A percentile compares a stretch with the other conserved stretches of the same genome.
phyloP scores from a whole-genome alignment of 1,140 invertebrate species.

The Heliconius hewitsoni region DNA sequence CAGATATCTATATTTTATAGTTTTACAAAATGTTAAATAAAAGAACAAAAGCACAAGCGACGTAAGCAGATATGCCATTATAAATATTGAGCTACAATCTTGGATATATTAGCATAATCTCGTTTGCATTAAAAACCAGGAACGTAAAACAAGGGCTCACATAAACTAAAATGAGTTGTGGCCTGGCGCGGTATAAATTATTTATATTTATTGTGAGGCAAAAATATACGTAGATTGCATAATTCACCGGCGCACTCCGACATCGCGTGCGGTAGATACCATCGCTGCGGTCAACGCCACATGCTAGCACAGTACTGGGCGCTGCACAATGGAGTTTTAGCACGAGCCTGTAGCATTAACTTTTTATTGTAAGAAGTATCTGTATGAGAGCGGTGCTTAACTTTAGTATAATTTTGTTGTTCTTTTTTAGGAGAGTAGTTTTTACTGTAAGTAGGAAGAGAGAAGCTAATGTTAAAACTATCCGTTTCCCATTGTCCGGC shows the following conservation, averaged over 20 bases:
- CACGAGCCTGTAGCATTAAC: slow-evolving; percentile 10
- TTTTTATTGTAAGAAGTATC: neutral
- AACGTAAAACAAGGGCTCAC: neutral
- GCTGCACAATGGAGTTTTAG: slow-evolving; percentile 25
- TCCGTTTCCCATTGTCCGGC: too few relatives aligned
- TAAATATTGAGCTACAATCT: slow-evolving; percentile 4
- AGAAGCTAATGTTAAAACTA: too few relatives aligned
- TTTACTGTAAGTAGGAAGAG: too few relatives aligned
- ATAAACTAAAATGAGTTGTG: slow-evolving; percentile 18
- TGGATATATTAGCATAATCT: neutral
- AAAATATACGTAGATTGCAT: slow-evolving; percentile 42
- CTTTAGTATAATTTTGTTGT: neutral
- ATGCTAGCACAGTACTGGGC: slow-evolving; percentile 20
- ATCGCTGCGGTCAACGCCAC: slow-evolving; percentile 51
- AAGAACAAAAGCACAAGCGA: neutral
- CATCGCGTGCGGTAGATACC: slow-evolving; percentile 55
- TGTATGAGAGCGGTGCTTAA: neutral
- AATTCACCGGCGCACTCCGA: slow-evolving; percentile 42
- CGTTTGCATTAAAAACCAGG: neutral
- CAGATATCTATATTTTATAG: too few relatives aligned
- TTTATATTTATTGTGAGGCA: slow-evolving; percentile 29
- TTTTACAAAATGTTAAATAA: too few relatives aligned
- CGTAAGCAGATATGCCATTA: neutral
- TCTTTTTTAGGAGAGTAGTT: too few relatives aligned
- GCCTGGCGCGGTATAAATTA: slow-evolving; percentile 27